Conservation (phyloP, 2,888 invertebrate species). For the Thecocarcelia acutangulata region DNA sequence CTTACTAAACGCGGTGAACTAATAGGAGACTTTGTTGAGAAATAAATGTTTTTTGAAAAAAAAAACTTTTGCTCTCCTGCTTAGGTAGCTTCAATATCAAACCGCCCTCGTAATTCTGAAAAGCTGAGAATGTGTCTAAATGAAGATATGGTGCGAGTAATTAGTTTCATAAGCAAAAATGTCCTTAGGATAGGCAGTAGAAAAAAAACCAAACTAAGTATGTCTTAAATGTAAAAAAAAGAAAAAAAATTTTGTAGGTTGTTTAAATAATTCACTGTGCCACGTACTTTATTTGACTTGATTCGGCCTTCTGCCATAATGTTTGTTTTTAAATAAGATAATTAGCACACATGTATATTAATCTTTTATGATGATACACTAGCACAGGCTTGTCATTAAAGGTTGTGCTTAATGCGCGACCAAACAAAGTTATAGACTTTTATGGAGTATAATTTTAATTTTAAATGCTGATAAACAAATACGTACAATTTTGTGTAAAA, state of each 20-base stretch:
- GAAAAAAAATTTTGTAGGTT: constrained; percentile 19
- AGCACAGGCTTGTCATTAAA: too few relatives aligned
- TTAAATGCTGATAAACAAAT: too few relatives aligned
- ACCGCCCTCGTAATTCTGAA: too few relatives aligned
- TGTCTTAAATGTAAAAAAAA: constrained; percentile 1
- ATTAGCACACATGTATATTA: constrained; percentile 43
- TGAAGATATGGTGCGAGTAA: constrained; percentile 58
- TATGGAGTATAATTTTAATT: too few relatives aligned
- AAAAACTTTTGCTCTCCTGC: too few relatives aligned
- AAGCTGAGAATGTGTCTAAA: not conserved
- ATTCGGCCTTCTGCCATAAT: constrained; percentile 33
- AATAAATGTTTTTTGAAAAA: too few relatives aligned
- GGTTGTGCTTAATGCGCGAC: too few relatives aligned
- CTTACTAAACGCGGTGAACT: too few relatives aligned
- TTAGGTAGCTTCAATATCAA: too few relatives aligned
- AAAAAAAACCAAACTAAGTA: constrained; percentile 2
- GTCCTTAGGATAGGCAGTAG: constrained; percentile 5
- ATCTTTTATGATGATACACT: constrained; percentile 7
- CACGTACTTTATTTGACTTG: not conserved
- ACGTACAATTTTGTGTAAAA: too few relatives aligned
- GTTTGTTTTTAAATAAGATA: constrained; percentile 52
- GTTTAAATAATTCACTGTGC: constrained; percentile 29
- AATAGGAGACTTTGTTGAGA: too few relatives aligned
- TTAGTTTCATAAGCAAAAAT: constrained; percentile 53
- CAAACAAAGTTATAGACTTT: too few relatives aligned